Conservation (phyloP, 2,797 vertebrate species). For the Chiloscyllium punctatum region DNA sequence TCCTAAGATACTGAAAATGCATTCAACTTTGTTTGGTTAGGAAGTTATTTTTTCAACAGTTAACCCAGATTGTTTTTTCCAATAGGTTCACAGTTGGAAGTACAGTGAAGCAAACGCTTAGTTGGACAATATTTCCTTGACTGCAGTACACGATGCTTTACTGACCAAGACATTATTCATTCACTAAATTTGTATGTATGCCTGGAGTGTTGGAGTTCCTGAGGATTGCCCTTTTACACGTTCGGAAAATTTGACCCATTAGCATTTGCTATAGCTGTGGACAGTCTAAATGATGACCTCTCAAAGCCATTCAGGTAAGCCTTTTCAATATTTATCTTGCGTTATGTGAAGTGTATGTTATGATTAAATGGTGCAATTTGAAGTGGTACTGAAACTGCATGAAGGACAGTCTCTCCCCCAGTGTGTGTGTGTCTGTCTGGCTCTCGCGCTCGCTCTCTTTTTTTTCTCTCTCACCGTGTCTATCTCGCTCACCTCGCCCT, state of each 20-base stretch:
- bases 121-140: constrained; percentile 46
- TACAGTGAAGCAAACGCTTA: background rate
- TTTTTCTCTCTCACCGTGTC: no score
- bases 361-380: constrained; percentile 37
- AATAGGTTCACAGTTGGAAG: constrained; percentile 15
- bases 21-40: background rate
- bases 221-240: constrained; percentile 43
- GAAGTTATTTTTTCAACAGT: background rate
- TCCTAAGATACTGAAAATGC: background rate
- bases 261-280: constrained; percentile 43
- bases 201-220: constrained; percentile 48
- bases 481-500: no score
- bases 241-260: constrained; percentile 44
- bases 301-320: constrained; percentile 66
- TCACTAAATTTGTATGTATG: constrained; percentile 46
- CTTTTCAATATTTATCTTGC: background rate
- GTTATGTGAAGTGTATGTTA: constrained; percentile 39
- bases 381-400: background rate
- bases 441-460: background rate
- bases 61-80: background rate
- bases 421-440: background rate
- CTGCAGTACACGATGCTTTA: constrained; percentile 46
- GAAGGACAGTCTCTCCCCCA: background rate
- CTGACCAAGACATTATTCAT: constrained; percentile 44
- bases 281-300: constrained; percentile 61